Conservation (phyloP, 2,113 vertebrate species). For the Cyrtonyx montezumae region DNA sequence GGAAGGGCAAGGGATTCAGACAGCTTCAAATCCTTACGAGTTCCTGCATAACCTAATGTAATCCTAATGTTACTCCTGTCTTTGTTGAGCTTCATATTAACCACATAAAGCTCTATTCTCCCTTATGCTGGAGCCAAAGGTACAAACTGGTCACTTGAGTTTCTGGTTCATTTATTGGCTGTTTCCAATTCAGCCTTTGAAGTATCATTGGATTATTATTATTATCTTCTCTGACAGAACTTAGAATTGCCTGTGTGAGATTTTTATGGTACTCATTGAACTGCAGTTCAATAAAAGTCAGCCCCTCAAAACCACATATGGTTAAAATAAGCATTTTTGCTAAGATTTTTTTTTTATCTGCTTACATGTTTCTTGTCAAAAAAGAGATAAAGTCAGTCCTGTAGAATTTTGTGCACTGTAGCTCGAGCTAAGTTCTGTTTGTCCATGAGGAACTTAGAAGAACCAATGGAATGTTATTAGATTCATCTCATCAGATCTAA, state of each 20-base stretch:
- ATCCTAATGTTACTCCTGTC: background rate
- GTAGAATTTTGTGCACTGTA: background rate
- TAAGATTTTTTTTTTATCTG: background rate
- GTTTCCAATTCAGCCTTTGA: background rate
- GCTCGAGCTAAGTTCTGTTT: background rate
- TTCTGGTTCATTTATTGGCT: background rate
- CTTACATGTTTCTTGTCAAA: background rate
- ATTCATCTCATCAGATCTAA: slow-evolving; percentile 1
- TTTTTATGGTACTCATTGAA: background rate
- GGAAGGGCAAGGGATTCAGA: background rate
- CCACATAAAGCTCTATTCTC: background rate
- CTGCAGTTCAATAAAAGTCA: background rate
- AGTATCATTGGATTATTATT: background rate
- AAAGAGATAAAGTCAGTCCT: background rate
- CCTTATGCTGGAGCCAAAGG: background rate
- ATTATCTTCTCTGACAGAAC: background rate
- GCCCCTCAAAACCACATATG: background rate
- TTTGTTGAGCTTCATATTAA: background rate
- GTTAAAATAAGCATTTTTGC: background rate
- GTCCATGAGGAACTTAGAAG: background rate
- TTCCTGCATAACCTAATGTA: background rate
- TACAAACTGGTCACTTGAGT: background rate
- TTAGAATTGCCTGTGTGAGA: background rate
- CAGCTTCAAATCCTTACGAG: rapidly evolving
- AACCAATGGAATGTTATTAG: background rate